Evolutionary conservation across 2,888 invertebrate genomes (phyloP), one percentile per base, ranked within the genome.

Genomic region (Coelinius sp.): DNA sequence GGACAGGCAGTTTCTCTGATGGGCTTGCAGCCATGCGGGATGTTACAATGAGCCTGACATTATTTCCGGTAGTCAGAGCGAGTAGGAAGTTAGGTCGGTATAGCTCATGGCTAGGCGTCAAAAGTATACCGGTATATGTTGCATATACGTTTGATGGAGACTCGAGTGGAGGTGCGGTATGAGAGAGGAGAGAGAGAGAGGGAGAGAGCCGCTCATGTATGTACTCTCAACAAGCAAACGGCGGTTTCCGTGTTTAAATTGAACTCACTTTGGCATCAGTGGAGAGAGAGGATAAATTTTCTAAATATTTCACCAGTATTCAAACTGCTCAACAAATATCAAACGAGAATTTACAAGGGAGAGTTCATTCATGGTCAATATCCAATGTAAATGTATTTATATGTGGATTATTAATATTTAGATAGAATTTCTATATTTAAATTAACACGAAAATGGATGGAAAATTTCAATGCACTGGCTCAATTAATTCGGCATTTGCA

Each of bases 11-110:
- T 49, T 49, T 49, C 46, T 49, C 7, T 49, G 46, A 49, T 49
- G 46, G 17, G 20, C 46, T 49, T 49, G 20, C 46, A 17, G 20
- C 74, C 77, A 63, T 70, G 81, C 82, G 82, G 84, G 83, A 84
- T 82, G 85, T 85, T 83, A 84, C 83, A 82, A 83, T 81, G 82
- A 82, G 80, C 76, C 78, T 85, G 85, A 85, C 83, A 82, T 86
- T 86, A 86, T 81, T 83, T 86, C 86, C 84, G 83, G 83, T 80
- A 82, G 82, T 75, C 81, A 77, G 78, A 72, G 73, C 71, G 78
- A 82, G 82, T 80, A 83, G 82, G 83, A 83, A 85, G 84, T 81
- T 83, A 81, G 83, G 82, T 84, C 82, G 81, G 79, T 83, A 79
- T 81, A 75, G 76, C 75, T 59, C 59, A 59, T 59, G 35, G 59